phyloP scores from a whole-genome alignment of 2,797 vertebrate genomes.

The Ctenopoma multispine region DNA sequence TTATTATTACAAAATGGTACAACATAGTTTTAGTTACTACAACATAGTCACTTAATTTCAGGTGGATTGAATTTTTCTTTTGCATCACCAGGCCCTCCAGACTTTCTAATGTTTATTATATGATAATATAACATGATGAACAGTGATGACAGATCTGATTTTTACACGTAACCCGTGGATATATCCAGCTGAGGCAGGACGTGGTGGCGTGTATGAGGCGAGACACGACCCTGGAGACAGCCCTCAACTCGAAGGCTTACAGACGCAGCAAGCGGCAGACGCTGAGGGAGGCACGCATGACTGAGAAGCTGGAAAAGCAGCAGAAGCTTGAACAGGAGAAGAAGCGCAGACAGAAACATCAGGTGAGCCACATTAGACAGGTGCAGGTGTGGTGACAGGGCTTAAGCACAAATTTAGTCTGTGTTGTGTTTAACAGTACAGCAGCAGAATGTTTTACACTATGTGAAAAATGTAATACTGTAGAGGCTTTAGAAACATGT shows the following conservation, averaged over 20 bases:
- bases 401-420: background rate
- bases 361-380: constrained; percentile 80
- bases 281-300: constrained; percentile 96
- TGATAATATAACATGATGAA: no score
- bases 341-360: constrained; percentile 97
- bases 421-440: background rate
- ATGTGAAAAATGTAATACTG: background rate
- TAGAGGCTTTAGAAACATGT: background rate
- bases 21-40: no score
- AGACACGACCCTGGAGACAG: constrained; percentile 96
- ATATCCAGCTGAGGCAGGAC: constrained; percentile 91
- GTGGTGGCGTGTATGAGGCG: constrained; percentile 97
- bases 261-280: constrained; percentile 97
- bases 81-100: no score
- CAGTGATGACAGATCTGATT: background rate
- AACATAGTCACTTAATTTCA: no score
- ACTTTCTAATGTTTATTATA: no score
- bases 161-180: background rate
- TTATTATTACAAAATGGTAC: no score
- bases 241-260: constrained; percentile 97
- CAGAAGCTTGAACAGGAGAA: constrained; percentile 99
- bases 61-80: no score
- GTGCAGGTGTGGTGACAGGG: background rate
- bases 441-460: background rate
- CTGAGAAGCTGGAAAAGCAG: constrained; percentile 98